These are phyloP conservation scores for Erinaceus europaeus DNA, from an alignment of 2,113 vertebrate species.

Conservation along the genomic window DNA sequence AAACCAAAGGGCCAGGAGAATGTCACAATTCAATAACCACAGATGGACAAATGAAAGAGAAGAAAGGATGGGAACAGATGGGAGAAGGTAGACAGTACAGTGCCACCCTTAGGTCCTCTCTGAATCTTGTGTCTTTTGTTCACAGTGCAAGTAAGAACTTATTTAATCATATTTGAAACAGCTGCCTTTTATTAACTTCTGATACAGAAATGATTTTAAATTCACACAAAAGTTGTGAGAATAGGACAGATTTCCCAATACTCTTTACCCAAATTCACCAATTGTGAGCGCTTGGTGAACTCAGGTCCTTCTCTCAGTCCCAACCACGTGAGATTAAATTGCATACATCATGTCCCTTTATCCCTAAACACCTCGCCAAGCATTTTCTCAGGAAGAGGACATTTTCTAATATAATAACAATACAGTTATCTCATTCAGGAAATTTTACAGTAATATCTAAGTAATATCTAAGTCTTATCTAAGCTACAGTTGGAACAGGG, in stretches of 20 bases:
- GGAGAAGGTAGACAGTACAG: no score
- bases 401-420: neutral
- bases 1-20: no score
- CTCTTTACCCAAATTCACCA: neutral
- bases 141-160: no score
- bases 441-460: neutral
- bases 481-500: neutral
- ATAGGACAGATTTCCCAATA: neutral
- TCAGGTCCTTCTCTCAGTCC: neutral
- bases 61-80: no score
- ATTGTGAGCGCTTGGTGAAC: neutral
- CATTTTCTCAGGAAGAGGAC: neutral
- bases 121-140: neutral
- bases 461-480: no score
- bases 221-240: neutral
- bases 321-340: neutral
- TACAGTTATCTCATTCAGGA: neutral
- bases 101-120: accelerated
- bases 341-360: neutral
- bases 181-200: neutral
- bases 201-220: neutral
- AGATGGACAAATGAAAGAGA: no score
- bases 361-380: neutral
- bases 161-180: no score
- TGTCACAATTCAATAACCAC: no score